These are phyloP conservation scores for Octodon degus DNA, from an alignment of 2,113 vertebrate species.

Conservation along the genomic window DNA sequence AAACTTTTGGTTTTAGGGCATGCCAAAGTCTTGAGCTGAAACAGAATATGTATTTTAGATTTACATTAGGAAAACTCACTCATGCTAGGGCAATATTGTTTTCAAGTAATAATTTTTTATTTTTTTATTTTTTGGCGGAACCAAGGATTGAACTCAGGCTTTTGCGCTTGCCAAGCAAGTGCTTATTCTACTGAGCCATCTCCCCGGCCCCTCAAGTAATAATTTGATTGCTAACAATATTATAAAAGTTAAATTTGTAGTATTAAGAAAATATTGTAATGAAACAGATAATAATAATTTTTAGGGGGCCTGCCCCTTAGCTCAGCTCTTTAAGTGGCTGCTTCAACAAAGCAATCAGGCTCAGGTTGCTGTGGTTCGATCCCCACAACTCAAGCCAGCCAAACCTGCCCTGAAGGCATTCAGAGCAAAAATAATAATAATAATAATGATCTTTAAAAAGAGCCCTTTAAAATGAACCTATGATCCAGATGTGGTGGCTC, in stretches of 20 bases:
- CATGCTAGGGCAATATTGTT: neutral
- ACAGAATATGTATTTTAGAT: neutral
- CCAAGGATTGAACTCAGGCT: no score
- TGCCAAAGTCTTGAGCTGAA: conserved; percentile 10
- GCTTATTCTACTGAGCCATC: no score
- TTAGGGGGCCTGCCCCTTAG: no score
- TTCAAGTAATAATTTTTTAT: conserved; percentile 24
- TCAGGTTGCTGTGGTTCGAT: no score
- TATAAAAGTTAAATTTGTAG: no score
- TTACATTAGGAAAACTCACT: conserved; percentile 43
- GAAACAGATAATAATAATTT: neutral
- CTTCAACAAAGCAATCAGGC: no score
- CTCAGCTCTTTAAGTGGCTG: no score
- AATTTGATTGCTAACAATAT: no score
- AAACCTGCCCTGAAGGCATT: no score
- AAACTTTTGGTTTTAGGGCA: neutral
- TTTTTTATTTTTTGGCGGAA: neutral
- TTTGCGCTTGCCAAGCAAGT: no score
- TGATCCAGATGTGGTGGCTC: neutral
- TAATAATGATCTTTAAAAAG: neutral
- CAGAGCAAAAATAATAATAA: neutral
- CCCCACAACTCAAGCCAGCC: no score
- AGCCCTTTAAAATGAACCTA: conserved; percentile 42
- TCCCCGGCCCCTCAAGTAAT: no score
- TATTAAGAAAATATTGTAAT: neutral